phyloP scores from a whole-genome alignment of 2,797 vertebrate species.

The Chiroxiphia lanceolata region DNA sequence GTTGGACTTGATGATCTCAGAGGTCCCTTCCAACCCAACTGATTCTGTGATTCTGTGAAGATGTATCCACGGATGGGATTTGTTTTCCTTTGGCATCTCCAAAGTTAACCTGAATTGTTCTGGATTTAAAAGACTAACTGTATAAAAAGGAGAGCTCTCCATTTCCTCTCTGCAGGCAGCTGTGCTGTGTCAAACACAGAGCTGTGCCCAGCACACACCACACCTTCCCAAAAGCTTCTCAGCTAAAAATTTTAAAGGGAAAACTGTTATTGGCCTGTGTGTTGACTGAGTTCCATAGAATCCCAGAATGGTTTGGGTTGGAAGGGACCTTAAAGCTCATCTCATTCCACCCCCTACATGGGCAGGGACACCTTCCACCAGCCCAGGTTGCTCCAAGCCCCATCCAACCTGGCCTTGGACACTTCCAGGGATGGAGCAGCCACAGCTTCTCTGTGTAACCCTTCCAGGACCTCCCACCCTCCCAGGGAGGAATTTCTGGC shows the following conservation, averaged over 20 bases:
- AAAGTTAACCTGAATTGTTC: not conserved
- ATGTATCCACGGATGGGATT: not conserved
- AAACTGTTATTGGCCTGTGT: not conserved
- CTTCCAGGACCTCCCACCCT: not conserved
- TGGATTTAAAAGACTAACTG: not conserved
- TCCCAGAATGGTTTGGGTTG: not conserved
- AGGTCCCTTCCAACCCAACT: too few relatives aligned
- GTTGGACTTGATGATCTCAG: too few relatives aligned
- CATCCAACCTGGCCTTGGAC: not conserved
- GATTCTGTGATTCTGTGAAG: too few relatives aligned
- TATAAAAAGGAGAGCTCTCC: not conserved
- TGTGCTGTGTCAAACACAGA: not conserved
- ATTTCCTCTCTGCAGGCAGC: not conserved
- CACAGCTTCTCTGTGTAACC: not conserved
- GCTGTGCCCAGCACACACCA: not conserved
- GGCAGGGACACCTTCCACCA: not conserved
- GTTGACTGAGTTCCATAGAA: not conserved
- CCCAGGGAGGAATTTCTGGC: not conserved
- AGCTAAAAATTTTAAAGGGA: not conserved
- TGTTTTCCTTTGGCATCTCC: not conserved
- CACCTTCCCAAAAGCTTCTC: not conserved
- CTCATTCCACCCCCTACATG: not conserved
- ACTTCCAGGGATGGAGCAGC: not conserved
- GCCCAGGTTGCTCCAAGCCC: not conserved
- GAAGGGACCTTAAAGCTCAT: not conserved